Percentiles rank a stretch among this genome's conserved stretches.
Evolutionary conservation across 1,140 invertebrate genomes (phyloP).

Genomic region (Penaeus japonicus): DNA sequence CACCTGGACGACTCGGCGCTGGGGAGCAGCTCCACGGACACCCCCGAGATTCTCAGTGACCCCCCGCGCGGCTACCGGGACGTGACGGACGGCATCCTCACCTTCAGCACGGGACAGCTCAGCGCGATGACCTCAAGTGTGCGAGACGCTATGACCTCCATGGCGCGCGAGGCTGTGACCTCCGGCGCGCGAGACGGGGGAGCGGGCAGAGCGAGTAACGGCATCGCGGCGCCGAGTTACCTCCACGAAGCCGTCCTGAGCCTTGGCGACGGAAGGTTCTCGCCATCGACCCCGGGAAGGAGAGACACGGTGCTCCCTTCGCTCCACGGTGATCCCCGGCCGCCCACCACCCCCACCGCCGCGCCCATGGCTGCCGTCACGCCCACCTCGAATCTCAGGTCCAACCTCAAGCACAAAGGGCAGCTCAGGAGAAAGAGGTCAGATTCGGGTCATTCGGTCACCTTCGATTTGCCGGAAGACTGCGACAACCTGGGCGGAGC

Average conservation of each 20-base stretch:
- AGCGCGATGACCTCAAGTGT: not conserved
- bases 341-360: not conserved
- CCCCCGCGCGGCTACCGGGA: not conserved
- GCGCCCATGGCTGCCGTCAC: not conserved
- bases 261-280: not conserved
- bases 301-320: not conserved
- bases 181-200: not conserved
- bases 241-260: not conserved
- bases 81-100: not conserved
- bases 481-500: constrained; percentile 36
- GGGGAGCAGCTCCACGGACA: not conserved
- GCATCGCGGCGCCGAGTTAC: not conserved
- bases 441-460: constrained; percentile 44
- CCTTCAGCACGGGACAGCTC: not conserved
- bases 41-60: not conserved
- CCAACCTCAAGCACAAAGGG: constrained; percentile 26
- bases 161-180: not conserved
- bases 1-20: not conserved
- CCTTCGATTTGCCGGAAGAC: constrained; percentile 40
- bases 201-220: not conserved
- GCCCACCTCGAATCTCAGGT: constrained; percentile 11
- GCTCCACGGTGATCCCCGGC: not conserved
- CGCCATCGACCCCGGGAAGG: constrained; percentile 3
- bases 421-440: constrained; percentile 28
- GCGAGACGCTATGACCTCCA: not conserved